Evolutionary conservation across 2,888 invertebrate genomes (phyloP), one percentile per base, ranked within the genome.

Genomic region (Macrosiphum euphorbiae): DNA sequence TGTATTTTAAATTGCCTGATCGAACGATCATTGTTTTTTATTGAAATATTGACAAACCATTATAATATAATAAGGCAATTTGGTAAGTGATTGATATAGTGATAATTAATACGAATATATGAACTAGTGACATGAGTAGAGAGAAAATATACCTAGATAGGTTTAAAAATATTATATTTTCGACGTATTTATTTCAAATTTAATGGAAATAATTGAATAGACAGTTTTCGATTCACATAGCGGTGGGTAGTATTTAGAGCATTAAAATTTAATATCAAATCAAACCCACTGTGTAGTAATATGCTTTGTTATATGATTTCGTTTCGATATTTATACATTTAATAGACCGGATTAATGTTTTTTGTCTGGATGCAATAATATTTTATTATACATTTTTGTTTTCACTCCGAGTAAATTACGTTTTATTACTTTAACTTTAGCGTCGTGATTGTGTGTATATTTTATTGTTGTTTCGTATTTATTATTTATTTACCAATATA

Each of bases 351-450:
- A 20, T 47, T 90, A 90, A 90, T 78, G 78, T 35, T 78, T 78
- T 78, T 78, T 90, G 84, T 91, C 90, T 91, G 78, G 41, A 50
- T 41, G 90, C 52, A 52, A 91, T 91, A 84, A 52, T 84, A 84
- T 84, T 91, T 91, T 91, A 91, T 84, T 91, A 28, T 20, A 52
- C 50, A 41, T 84, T 78, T 91, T 52, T 91, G 84, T 84, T 91
- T 84, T 67, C 50, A 84, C 84, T 91, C 41, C 41, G 90, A 91
- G 52, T 41, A 84, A 91, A 91, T 91, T 91, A 52, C 52, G 50
- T 84, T 91, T 84, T 91, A 91, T n/a, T 41, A 26, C 52, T 84
- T 52, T 41, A 28, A 91, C 50, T 50, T 52, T 84, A 47, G 10
- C 50, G 78, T 26, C 78, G 4, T 5, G 28, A 26, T 88, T 28